phyloP scores from a whole-genome alignment of 2,888 invertebrate species.

The Lysandra bellargus region DNA sequence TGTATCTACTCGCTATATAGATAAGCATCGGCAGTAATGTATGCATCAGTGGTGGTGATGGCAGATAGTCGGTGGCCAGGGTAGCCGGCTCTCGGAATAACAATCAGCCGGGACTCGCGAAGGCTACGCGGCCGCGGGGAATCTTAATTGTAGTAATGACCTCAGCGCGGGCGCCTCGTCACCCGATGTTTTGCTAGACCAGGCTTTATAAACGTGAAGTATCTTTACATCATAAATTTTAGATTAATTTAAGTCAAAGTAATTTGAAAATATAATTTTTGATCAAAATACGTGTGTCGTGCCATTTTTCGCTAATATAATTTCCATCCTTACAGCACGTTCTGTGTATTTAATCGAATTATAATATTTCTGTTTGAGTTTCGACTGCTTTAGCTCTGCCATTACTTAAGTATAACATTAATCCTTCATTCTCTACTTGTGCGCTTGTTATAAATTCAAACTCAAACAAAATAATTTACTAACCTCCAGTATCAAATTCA shows the following conservation, averaged over 20 bases:
- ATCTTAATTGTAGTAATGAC: constrained; percentile 66
- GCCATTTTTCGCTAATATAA: no score
- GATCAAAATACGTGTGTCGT: no score
- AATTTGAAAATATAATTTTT: no score
- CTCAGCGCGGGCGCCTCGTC: constrained; percentile 50
- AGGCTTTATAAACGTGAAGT: neutral
- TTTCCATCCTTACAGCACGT: no score
- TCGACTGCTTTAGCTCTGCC: no score
- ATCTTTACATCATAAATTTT: no score
- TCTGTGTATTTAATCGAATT: no score
- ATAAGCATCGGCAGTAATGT: neutral
- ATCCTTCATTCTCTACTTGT: no score
- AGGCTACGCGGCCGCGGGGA: constrained; percentile 50
- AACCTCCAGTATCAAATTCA: neutral
- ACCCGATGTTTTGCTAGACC: neutral
- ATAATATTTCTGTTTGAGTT: no score
- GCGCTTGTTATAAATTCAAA: neutral
- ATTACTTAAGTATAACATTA: no score
- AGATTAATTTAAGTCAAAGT: no score
- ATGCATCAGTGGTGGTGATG: constrained; percentile 17
- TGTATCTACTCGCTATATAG: neutral
- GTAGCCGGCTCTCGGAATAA: constrained; percentile 9
- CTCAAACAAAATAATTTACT: neutral
- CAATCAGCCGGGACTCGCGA: constrained; percentile 40
- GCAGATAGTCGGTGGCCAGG: constrained; percentile 12